Conservation (phyloP, 2,888 invertebrate species). For the Hydrotaea cyrtoneurina region DNA sequence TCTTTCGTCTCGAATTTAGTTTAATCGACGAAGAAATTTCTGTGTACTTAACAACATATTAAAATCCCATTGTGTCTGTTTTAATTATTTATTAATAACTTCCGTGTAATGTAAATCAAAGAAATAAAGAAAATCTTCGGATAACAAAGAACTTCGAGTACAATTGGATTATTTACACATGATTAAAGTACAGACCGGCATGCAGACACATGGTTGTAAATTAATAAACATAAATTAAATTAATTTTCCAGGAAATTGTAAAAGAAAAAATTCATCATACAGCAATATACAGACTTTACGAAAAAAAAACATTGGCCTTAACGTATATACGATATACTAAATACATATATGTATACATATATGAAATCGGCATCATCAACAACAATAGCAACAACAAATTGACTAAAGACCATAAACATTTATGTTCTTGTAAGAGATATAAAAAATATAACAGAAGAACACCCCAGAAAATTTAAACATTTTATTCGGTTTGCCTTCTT, state of each 20-base stretch:
- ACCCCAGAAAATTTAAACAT: background rate
- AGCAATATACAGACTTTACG: constrained; percentile 14
- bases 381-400: constrained; percentile 19
- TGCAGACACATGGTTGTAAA: background rate
- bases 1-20: background rate
- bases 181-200: constrained; percentile 19
- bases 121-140: constrained; percentile 37
- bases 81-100: constrained; percentile 56
- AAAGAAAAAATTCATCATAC: constrained; percentile 45
- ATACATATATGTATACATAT: too few species aligned
- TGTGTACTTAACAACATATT: constrained; percentile 8
- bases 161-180: constrained; percentile 41
- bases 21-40: background rate
- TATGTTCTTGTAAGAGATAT: background rate
- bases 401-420: constrained; percentile 7
- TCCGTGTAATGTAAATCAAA: constrained; percentile 55
- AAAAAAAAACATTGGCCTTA: too few species aligned
- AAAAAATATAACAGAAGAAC: constrained; percentile 33
- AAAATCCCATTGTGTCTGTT: constrained; percentile 24
- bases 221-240: constrained; percentile 55
- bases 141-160: constrained; percentile 8
- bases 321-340: background rate
- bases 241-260: constrained; percentile 63
- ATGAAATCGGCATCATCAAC: too few species aligned
- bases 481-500: constrained; percentile 4